A percentile compares a stretch with the other conserved stretches of the same genome.
phyloP scores from a whole-genome alignment of 2,888 invertebrate genomes.

The Eristalis pertinax region DNA sequence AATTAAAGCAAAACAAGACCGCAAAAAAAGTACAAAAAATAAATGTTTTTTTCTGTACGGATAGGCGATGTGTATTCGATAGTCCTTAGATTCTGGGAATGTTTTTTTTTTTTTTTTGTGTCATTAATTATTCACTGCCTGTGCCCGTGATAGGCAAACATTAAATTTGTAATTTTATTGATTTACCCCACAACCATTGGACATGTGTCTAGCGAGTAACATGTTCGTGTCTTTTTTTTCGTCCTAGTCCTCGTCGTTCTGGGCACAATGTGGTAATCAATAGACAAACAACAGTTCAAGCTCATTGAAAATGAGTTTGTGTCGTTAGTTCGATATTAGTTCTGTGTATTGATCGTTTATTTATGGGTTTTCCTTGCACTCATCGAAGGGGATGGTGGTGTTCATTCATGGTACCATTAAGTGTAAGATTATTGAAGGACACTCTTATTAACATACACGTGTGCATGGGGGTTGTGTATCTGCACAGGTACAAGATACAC shows the following conservation, averaged over 20 bases:
- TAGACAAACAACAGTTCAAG: constrained; percentile 26
- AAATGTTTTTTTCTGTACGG: neutral
- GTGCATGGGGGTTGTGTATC: neutral
- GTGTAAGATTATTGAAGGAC: neutral
- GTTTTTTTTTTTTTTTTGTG: constrained; percentile 35
- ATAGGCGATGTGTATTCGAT: constrained; percentile 29
- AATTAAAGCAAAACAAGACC: constrained; percentile 41
- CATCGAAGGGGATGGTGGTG: neutral
- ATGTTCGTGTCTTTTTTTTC: constrained; percentile 6
- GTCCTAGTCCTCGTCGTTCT: neutral
- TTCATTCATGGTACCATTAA: neutral
- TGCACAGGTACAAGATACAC: neutral
- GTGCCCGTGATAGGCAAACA: constrained; percentile 53
- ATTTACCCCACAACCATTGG: constrained; percentile 43
- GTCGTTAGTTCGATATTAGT: constrained; percentile 20
- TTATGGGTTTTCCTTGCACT: constrained; percentile 10
- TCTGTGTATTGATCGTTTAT: constrained; percentile 1
- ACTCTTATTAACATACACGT: neutral
- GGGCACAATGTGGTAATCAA: constrained; percentile 37
- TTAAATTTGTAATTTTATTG: constrained; percentile 73
- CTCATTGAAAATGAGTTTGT: constrained; percentile 32
- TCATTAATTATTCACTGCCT: constrained; percentile 65
- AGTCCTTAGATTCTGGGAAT: constrained; percentile 45
- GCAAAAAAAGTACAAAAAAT: constrained; percentile 13
- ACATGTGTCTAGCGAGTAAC: constrained; percentile 19